Evolutionary conservation across 2,797 vertebrate genomes (phyloP), one percentile per base, ranked within the genome.

Genomic region (Australoheros facetus): DNA sequence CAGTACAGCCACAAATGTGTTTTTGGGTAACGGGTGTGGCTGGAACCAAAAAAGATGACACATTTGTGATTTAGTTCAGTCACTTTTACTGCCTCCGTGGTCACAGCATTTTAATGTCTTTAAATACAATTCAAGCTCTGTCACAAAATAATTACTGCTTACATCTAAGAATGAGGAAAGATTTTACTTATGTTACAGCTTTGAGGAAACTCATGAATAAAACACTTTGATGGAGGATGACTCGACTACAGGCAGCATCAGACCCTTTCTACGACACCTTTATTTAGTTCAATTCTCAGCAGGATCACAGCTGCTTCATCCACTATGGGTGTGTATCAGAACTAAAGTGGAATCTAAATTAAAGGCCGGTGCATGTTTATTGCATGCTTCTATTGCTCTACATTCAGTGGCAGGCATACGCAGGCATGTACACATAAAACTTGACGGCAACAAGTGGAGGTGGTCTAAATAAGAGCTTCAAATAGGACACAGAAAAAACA

Each of bases 91-190:
- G 56, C 12, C 7, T 5, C 1, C 37, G 57, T 32, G 57, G 37
- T 19, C 51, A 26, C 4, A 39, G 17, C 59, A 19, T 45, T 42
- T 56, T 17, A 56, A 55, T 72, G 48, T 16, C 19, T 23, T 23
- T 71, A 45, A 75, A 75, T 56, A 53, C 19, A 21, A 75, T 69
- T 77, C 23, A 75, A 71, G 74, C 56, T 80, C 57, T 11, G 28
- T 19, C 71, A 62, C 26, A 23, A 21, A 56, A 57, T 12, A 1
- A 45, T 45, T 56, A 34, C 55, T 34, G 71, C 55, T 34, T 34
- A 48, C n/a, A 66, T 48, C 17, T 17, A 48, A 48, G 23, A 66
- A 48, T 48, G 14, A 45, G 2, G 5, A 48, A 16, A 48, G 39
- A 66, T 48, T 66, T 66, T 26, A 28, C 14, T 64, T 66, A 48